Conservation (phyloP, 2,888 invertebrate species). For the Phengaris alcon region DNA sequence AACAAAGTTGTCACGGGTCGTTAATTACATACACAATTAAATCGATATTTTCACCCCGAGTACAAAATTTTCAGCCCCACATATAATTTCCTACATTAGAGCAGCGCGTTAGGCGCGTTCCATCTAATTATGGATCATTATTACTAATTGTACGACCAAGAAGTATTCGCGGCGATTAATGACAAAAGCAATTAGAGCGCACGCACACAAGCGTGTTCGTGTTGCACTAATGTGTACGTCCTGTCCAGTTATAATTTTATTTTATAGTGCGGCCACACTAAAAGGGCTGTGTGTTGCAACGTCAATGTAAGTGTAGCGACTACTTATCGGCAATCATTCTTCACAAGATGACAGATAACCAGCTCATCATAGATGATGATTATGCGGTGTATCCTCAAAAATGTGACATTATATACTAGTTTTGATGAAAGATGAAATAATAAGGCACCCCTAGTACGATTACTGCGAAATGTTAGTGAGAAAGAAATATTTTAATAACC, state of each 20-base stretch:
- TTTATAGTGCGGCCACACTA: background rate
- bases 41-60: background rate
- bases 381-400: no score
- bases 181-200: conserved; percentile 78
- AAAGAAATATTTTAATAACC: no score
- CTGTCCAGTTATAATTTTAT: conserved; percentile 15
- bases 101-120: conserved; percentile 50
- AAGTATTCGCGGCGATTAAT: conserved; percentile 78
- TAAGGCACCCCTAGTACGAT: no score
- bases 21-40: background rate
- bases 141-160: conserved; percentile 76
- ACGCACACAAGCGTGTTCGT: conserved; percentile 53
- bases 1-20: no score
- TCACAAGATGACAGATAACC: no score
- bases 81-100: conserved; percentile 43
- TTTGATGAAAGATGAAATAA: no score
- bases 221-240: conserved; percentile 31
- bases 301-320: background rate
- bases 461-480: no score
- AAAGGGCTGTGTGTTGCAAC: background rate
- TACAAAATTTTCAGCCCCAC: conserved; percentile 29
- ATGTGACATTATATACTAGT: no score
- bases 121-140: conserved; percentile 76
- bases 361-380: no score
- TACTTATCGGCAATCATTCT: no score